These are phyloP conservation scores for Callimorpha dominula DNA, from an alignment of 2,888 invertebrate genomes.

Conservation along the genomic window DNA sequence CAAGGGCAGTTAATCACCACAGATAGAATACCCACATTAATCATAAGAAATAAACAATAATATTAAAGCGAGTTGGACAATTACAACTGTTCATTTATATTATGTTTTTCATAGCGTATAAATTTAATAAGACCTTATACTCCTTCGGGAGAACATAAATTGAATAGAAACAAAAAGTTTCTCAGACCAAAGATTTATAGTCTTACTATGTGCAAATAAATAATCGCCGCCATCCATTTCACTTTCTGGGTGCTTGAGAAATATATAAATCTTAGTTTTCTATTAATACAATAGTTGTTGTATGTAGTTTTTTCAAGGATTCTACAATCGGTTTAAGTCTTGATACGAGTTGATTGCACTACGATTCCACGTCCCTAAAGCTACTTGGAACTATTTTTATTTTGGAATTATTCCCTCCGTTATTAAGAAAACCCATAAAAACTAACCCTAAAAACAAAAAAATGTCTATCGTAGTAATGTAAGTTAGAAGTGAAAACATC, in stretches of 20 bases:
- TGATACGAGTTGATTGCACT: no score
- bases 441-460: no score
- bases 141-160: conserved; percentile 20
- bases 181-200: conserved; percentile 19
- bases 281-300: not conserved
- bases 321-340: not conserved
- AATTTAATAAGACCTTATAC: conserved; percentile 13
- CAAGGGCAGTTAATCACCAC: no score
- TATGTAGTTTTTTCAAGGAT: not conserved
- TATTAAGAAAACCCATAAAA: no score
- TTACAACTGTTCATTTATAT: not conserved
- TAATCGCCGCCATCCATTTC: conserved; percentile 16
- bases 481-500: no score
- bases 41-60: no score
- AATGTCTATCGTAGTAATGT: no score
- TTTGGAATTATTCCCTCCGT: no score
- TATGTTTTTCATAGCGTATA: conserved; percentile 15
- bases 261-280: conserved; percentile 3
- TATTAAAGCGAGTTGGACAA: not conserved
- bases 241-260: conserved; percentile 1
- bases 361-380: no score
- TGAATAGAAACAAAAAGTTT: conserved; percentile 13
- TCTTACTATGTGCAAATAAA: conserved; percentile 22
- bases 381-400: no score
- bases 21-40: no score